Conservation (phyloP, 1,140 invertebrate species). For the Drosophila insularis region DNA sequence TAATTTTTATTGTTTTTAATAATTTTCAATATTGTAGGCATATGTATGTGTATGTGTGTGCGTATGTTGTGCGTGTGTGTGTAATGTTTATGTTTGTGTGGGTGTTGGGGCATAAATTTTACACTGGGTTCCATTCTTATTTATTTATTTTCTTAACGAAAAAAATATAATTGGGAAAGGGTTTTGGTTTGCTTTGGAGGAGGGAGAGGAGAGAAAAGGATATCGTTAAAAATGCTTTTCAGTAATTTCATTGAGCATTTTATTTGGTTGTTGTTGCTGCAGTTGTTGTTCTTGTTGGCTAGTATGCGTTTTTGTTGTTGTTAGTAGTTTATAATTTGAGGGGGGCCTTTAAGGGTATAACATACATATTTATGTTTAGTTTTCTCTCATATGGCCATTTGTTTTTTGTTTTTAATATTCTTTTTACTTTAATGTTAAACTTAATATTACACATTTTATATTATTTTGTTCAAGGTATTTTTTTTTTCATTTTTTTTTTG, state of each 20-base stretch:
- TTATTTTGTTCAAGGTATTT: conserved; percentile 42
- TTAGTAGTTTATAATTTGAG: conserved; percentile 32
- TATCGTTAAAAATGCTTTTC: conserved; percentile 49
- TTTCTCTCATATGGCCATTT: conserved; percentile 33
- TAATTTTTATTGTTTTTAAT: conserved; percentile 23
- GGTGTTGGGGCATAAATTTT: conserved; percentile 17
- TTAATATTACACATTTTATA: conserved; percentile 17
- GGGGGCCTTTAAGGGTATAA: conserved; percentile 53
- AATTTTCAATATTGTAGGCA: conserved; percentile 27
- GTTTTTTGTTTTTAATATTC: background rate
- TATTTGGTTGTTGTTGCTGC: background rate
- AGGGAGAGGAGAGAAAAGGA: conserved; percentile 27
- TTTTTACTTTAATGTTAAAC: conserved; percentile 10
- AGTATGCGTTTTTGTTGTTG: conserved; percentile 68
- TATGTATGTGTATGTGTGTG: conserved; percentile 35
- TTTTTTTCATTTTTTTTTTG: conserved; percentile 33
- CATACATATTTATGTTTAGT: conserved; percentile 35
- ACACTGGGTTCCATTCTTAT: conserved; percentile 32
- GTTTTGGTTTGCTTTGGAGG: conserved; percentile 2
- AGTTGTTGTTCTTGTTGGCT: conserved; percentile 53
- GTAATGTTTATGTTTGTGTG: conserved; percentile 37
- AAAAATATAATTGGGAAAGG: conserved; percentile 43
- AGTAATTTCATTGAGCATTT: conserved; percentile 41
- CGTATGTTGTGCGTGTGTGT: conserved; percentile 50
- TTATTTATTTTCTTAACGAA: conserved; percentile 34